Percentiles rank a stretch among this genome's conserved stretches.
phyloP scores from a whole-genome alignment of 1,140 invertebrate species.

The Achroia grisella region DNA sequence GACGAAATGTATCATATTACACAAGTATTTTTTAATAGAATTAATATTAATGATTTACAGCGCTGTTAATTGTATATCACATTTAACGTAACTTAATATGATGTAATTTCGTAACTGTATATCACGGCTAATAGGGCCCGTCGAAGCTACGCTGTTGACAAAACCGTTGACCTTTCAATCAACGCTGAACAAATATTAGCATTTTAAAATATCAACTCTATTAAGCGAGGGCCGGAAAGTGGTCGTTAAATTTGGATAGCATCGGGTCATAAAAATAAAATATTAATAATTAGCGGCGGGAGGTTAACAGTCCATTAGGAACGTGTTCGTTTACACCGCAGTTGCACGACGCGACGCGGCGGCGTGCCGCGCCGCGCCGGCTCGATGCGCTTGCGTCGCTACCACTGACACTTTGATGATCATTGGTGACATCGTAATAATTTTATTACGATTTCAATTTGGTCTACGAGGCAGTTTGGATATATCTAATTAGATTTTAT shows the following conservation, averaged over 20 bases:
- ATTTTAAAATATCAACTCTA: constrained; percentile 37
- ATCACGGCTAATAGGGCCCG: constrained; percentile 20
- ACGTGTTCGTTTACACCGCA: constrained; percentile 24
- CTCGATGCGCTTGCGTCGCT: constrained; percentile 13
- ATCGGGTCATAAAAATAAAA: constrained; percentile 46
- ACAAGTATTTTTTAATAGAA: constrained; percentile 11
- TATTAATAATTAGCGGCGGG: constrained; percentile 49
- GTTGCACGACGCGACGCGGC: background rate
- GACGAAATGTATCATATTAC: constrained; percentile 20
- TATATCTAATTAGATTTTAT: background rate
- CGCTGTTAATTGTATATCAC: constrained; percentile 8
- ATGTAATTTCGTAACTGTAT: constrained; percentile 23
- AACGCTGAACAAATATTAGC: constrained; percentile 40
- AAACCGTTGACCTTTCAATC: constrained; percentile 41
- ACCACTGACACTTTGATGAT: constrained; percentile 19
- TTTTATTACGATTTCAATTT: constrained; percentile 2
- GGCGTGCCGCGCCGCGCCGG: constrained; percentile 3
- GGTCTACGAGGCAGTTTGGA: background rate
- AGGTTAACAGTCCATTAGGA: constrained; percentile 49
- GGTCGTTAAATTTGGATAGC: constrained; percentile 45
- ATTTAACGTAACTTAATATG: constrained; percentile 23
- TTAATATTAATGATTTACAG: constrained; percentile 18
- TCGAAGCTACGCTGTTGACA: constrained; percentile 18
- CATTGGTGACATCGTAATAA: constrained; percentile 16
- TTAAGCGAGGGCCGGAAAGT: constrained; percentile 41